Conservation (phyloP, 1,140 invertebrate genomes). For the Macrobrachium nipponense region DNA sequence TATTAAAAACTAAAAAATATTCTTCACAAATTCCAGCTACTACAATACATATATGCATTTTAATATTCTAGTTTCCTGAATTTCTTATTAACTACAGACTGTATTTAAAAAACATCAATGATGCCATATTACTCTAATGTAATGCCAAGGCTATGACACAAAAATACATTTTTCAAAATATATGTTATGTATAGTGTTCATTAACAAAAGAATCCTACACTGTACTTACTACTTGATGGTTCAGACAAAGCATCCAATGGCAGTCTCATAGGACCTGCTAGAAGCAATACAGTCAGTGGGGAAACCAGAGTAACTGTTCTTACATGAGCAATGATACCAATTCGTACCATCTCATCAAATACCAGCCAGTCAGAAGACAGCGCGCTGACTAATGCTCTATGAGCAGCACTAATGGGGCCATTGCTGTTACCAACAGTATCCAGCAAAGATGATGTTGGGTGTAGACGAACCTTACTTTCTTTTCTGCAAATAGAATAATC, state of each 20-base stretch:
- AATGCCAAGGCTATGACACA: background rate
- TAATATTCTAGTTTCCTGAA: no score
- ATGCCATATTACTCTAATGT: no score
- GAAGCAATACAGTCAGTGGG: constrained; percentile 82
- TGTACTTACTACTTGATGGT: constrained; percentile 67
- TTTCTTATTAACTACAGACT: no score
- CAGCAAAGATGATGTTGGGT: constrained; percentile 80
- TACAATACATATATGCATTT: no score
- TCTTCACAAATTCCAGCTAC: no score
- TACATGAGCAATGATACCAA: constrained; percentile 76
- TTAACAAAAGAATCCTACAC: background rate
- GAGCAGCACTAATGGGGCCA: constrained; percentile 56
- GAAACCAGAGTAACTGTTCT: constrained; percentile 83
- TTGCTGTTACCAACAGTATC: constrained; percentile 62
- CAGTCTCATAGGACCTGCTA: constrained; percentile 80
- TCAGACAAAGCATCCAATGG: constrained; percentile 74
- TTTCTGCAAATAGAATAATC: constrained; percentile 71
- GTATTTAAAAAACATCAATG: no score
- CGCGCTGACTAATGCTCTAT: constrained; percentile 68
- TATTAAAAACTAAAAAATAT: background rate
- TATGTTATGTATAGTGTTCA: background rate
- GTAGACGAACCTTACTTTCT: constrained; percentile 81
- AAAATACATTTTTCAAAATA: background rate
- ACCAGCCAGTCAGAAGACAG: constrained; percentile 86
- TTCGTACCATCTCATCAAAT: constrained; percentile 84